Evolutionary conservation across 2,888 invertebrate species (phyloP), one percentile per base, ranked within the genome.

Genomic region (Drosophila limbata): DNA sequence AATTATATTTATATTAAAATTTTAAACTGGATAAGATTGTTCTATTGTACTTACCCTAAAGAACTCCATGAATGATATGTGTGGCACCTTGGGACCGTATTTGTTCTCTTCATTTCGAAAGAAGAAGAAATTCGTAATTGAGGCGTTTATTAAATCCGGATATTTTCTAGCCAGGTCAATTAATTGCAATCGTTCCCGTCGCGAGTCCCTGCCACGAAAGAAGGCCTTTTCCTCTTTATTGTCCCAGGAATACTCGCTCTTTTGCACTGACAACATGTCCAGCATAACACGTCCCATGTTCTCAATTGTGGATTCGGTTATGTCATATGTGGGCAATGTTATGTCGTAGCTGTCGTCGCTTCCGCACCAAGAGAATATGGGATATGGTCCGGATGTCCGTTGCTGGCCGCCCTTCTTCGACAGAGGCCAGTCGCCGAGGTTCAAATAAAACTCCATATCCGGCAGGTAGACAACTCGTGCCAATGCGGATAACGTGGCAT

Each of bases 321-420:
- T 94, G 91, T 99, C 98, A 93, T 99, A 99, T 1, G 98, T 98
- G 8, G 99, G 99, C 94, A 99, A 94, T 31, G 98, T 95, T 91
- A 99, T 98, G 92, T 99, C 99, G 83, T 94, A 93, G 5, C 96
- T 95, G 67, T 96, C 95, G 65, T 95, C 94, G 73, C 97, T 98
- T 1, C 98, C 98, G 93, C 99, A 99, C 99, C 99, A 99, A 15
- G 98, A 98, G 91, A 99, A 96, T 70, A 99, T 95, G 2, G 99
- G 98, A 73, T 95, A 94, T 11, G 94, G 93, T 13, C 94, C 91
- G 0, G 94, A 93, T 9, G 92, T 92, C 42, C 91, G 92, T 42
- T 91, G 90, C 19, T 92, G 90, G 0, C 91, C 91, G 4, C 92
- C 90, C 73, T 93, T 94, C 65, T 94, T 93, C 2, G 95, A 95